Evolutionary conservation across 2,113 vertebrate species (phyloP).

Genomic region (Lamprologus sp.): DNA sequence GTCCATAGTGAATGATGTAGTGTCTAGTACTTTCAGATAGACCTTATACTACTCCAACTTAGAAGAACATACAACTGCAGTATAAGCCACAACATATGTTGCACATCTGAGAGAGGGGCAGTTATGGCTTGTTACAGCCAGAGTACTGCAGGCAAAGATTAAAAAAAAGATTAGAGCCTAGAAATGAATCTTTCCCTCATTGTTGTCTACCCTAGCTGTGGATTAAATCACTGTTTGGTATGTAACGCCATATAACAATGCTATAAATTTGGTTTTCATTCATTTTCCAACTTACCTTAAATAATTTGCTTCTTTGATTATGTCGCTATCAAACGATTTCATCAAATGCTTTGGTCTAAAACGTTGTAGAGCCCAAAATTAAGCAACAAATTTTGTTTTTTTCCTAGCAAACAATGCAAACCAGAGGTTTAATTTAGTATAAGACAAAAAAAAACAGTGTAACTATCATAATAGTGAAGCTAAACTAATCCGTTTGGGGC

Average conservation of each 20-base stretch:
- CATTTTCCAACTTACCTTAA: neutral
- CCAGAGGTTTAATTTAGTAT: neutral
- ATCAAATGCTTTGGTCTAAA: neutral
- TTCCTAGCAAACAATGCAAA: neutral
- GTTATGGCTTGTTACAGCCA: neutral
- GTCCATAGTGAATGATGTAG: neutral
- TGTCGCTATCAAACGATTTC: neutral
- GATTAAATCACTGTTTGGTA: neutral
- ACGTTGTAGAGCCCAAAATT: neutral
- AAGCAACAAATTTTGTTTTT: neutral
- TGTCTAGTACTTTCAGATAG: neutral
- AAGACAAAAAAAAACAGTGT: neutral
- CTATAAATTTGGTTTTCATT: neutral
- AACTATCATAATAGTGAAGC: neutral
- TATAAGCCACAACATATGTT: neutral
- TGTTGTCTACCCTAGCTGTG: neutral
- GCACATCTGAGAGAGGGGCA: neutral
- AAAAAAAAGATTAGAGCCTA: neutral
- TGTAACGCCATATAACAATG: neutral
- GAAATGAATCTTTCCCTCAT: neutral
- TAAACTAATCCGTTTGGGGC: neutral
- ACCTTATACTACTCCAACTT: neutral
- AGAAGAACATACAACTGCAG: neutral
- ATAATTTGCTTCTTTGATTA: neutral
- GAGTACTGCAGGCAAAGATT: neutral